Base-by-base conservation (phyloP, 2,113 vertebrate genomes). In the Cyanoramphus novaezelandiae region DNA sequence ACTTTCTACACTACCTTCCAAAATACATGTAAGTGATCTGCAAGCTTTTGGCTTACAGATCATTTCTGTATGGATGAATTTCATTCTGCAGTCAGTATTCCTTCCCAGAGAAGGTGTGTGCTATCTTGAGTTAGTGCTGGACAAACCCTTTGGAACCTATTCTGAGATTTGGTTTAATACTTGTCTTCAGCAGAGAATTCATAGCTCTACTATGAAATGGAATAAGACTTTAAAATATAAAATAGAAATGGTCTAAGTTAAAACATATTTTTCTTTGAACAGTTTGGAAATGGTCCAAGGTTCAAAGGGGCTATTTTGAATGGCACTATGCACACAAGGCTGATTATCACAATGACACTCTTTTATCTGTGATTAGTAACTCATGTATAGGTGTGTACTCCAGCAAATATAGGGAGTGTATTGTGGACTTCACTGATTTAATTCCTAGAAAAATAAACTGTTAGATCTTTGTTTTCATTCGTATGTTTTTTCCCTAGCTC, bases 381-480 rank as follows among this genome's bases (percentile, higher is more conserved):
- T 94, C 43, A 5, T 82, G 86, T 82, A 47, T 29, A 65, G 69
- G 35, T 33, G 37, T 39, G 5, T 17, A n/a, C 71, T 52, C 76
- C 69, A 86, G 31, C 69, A 90, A 81, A 78, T 23, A 90, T 31
- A 90, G 64, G 67, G 16, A 68, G 23, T 47, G 10, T 29, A 39
- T 75, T 74, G 90, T 88, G 79, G 57, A 64, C 76, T 92, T 60
- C 44, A 57, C 28, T 80, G 72, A 75, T 81, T 82, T 87, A 27
- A 50, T 49, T 92, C 90, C 82, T 81, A 82, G 82, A 90, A 96
- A 97, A 97, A 96, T 75, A 95, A 95, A 96, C 76, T 64, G 28
- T 65, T 37, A 90, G 69, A 68, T 53, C 69, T 80, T 71, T 93
- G 82, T 84, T 96, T 95, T 86, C 94, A 44, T 86, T 90, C 47